Conservation (phyloP, 92 coral and sea anemone genomes). For the Epizoanthus rinbou region DNA sequence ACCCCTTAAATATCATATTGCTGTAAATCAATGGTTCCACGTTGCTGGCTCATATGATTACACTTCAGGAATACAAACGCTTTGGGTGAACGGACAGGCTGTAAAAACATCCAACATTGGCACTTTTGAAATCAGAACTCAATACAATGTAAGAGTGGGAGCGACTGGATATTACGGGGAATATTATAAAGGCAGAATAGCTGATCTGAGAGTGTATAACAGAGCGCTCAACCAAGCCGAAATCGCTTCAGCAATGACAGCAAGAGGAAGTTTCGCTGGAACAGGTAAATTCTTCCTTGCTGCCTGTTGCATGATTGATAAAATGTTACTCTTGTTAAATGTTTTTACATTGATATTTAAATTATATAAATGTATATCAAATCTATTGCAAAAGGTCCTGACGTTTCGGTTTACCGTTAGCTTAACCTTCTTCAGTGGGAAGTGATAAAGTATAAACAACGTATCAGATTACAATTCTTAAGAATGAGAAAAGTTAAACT, state of each 20-base stretch:
- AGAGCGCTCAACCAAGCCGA: constrained; percentile 10
- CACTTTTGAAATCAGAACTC: background rate
- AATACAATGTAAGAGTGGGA: background rate
- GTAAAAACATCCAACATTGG: background rate
- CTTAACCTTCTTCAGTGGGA: no score
- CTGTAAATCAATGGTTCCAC: background rate
- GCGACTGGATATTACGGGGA: rapidly evolving
- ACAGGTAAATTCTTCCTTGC: constrained; percentile 1
- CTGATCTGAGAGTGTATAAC: constrained; percentile 27
- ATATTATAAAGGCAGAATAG: background rate
- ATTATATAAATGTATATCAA: no score
- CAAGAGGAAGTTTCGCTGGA: background rate
- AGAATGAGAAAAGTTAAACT: no score
- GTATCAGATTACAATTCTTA: no score
- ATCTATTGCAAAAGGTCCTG: no score
- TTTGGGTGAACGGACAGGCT: constrained; percentile 14
- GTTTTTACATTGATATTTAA: no score
- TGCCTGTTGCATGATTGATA: no score
- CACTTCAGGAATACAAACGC: constrained; percentile 7
- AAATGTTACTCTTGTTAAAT: no score
- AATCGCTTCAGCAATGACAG: constrained; percentile 18
- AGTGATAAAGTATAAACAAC: no score
- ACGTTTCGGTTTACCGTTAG: no score
- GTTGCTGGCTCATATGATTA: constrained; percentile 22
- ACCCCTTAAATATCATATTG: background rate